Evolutionary conservation across 2,113 vertebrate species (phyloP).

Genomic region (Trochalopteron elliotii): DNA sequence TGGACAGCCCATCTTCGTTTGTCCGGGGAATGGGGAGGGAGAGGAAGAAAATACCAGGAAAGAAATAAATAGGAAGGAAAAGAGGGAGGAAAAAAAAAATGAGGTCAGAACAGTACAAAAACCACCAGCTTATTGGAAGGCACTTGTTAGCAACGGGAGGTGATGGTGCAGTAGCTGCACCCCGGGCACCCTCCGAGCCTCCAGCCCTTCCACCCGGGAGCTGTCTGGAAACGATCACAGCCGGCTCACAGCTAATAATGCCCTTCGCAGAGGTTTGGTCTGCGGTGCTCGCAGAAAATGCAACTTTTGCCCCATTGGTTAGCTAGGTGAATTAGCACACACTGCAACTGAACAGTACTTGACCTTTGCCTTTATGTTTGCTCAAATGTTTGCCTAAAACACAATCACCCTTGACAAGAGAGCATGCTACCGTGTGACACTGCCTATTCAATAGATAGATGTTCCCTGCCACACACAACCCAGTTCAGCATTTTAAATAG

Average conservation of each 20-base stretch:
- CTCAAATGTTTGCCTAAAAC: conserved; percentile 98
- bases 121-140: background rate
- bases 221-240: conserved; percentile 15
- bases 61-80: background rate
- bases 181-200: background rate
- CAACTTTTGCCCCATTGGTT: conserved; percentile 90
- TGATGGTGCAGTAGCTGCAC: background rate
- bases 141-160: background rate
- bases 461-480: conserved; percentile 85
- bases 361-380: conserved; percentile 98
- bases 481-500: conserved; percentile 80
- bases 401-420: conserved; percentile 96
- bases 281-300: conserved; percentile 69
- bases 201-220: conserved; percentile 15
- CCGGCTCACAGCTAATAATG: conserved; percentile 39
- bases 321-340: conserved; percentile 93
- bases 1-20: background rate
- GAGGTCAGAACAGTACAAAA: background rate
- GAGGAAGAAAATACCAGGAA: background rate
- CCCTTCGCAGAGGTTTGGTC: conserved; percentile 50
- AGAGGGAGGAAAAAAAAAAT: fast-evolving
- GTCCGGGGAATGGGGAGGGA: background rate
- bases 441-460: conserved; percentile 93
- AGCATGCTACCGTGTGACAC: conserved; percentile 92
- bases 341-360: conserved; percentile 97